Conservation (phyloP, 2,888 invertebrate species). For the Andrena trimmerana region DNA sequence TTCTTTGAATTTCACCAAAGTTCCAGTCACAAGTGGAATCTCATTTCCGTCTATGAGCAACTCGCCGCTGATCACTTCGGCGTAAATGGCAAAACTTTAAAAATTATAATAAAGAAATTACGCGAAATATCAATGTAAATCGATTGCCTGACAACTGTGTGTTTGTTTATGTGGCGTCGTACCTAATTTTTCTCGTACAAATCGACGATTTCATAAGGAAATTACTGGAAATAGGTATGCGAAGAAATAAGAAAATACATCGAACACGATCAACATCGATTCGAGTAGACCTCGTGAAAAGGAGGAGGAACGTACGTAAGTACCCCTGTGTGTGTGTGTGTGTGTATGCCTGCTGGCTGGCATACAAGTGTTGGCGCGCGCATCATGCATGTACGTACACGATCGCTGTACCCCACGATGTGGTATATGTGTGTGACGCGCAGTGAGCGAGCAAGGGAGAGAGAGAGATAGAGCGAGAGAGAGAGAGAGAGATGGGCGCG, state of each 20-base stretch:
- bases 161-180: background rate
- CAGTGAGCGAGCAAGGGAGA: constrained; percentile 1
- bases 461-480: background rate
- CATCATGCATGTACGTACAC: background rate
- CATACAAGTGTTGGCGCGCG: background rate
- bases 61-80: background rate
- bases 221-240: background rate
- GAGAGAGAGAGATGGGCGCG: too few species aligned
- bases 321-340: constrained; percentile 16
- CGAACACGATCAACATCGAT: constrained; percentile 40
- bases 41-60: background rate
- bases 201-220: background rate
- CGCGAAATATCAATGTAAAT: background rate
- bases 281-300: constrained; percentile 40
- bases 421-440: background rate
- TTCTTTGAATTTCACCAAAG: background rate
- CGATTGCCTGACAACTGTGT: background rate
- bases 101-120: background rate
- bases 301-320: constrained; percentile 16
- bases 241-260: constrained; percentile 35
- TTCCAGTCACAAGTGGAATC: background rate
- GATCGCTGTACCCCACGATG: background rate
- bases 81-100: background rate
- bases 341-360: constrained; percentile 22
- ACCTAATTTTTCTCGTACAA: background rate